Conservation (phyloP, 2,797 vertebrate species). For the Sphenodon punctatus region DNA sequence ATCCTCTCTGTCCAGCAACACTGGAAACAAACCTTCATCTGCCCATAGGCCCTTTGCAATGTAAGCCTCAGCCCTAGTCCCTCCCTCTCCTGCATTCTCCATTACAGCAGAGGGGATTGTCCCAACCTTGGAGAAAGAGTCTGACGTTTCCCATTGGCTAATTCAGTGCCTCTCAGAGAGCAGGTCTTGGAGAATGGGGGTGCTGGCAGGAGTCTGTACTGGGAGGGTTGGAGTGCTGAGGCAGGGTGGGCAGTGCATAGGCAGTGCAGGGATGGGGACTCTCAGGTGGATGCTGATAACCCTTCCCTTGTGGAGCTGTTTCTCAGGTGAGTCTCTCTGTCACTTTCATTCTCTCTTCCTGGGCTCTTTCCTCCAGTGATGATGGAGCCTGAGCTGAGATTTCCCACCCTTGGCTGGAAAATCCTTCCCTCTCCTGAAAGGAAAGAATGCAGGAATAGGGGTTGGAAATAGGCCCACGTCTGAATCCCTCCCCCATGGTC, state of each 20-base stretch:
- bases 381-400: no score
- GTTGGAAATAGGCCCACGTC: no score
- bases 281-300: neutral
- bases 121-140: neutral
- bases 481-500: no score
- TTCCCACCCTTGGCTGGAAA: no score
- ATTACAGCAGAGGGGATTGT: neutral
- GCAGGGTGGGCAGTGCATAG: no score
- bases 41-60: neutral
- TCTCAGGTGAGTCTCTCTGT: neutral
- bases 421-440: no score
- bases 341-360: neutral
- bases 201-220: neutral
- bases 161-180: neutral
- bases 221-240: neutral
- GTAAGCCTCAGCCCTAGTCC: neutral
- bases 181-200: no score
- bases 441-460: no score
- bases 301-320: neutral
- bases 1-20: no score
- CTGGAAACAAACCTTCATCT: neutral
- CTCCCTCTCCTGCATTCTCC: neutral
- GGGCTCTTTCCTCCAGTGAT: neutral
- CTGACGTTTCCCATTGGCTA: neutral
- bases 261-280: neutral